phyloP scores from a whole-genome alignment of 2,797 vertebrate genomes.

The Strix occidentalis region DNA sequence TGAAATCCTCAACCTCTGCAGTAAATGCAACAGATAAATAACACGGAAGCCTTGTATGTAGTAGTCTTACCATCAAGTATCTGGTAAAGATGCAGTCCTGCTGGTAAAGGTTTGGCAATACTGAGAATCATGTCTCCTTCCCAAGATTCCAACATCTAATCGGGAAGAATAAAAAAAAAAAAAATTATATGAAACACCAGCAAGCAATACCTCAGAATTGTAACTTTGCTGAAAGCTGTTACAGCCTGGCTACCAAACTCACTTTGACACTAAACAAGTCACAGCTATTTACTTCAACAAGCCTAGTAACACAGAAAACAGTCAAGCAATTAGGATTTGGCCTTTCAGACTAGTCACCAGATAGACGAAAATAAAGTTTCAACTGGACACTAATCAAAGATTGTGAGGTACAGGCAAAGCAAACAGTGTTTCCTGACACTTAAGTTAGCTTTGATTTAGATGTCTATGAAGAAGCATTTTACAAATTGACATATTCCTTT shows the following conservation, averaged over 20 bases:
- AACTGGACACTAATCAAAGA: neutral
- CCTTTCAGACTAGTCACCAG: neutral
- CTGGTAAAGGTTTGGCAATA: conserved; percentile 86
- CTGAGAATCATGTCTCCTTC: conserved; percentile 85
- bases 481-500: neutral
- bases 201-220: neutral
- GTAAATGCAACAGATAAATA: neutral
- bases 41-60: neutral
- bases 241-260: neutral
- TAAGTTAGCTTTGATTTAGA: neutral
- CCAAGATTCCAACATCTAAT: conserved; percentile 74
- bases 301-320: neutral
- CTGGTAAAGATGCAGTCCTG: conserved; percentile 90
- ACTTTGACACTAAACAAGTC: neutral
- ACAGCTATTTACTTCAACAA: neutral
- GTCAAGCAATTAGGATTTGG: neutral
- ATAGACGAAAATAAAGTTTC: neutral
- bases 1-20: neutral
- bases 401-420: neutral
- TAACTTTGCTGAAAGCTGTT: neutral
- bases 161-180: neutral
- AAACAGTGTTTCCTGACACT: neutral
- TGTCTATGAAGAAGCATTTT: neutral
- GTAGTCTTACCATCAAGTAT: conserved; percentile 80
- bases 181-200: neutral